Conservation (phyloP, 2,888 invertebrate species). For the Phengaris alcon region DNA sequence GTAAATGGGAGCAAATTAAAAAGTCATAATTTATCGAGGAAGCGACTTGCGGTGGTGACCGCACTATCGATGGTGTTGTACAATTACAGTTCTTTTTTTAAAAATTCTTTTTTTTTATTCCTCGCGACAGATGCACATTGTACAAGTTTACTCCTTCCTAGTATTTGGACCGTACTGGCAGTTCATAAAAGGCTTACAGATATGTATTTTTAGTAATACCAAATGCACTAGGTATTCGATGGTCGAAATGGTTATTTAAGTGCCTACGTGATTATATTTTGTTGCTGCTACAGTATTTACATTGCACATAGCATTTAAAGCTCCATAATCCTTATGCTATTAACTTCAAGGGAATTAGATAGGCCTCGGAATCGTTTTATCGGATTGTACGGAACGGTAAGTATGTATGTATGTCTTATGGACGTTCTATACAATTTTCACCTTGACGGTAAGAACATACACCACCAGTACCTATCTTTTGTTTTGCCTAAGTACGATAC, state of each 20-base stretch:
- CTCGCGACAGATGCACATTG: conserved; percentile 15
- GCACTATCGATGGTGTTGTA: conserved; percentile 25
- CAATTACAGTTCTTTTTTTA: conserved; percentile 21
- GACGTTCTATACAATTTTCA: too few species aligned
- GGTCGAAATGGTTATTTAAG: not conserved
- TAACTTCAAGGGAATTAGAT: not conserved
- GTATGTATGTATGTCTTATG: too few species aligned
- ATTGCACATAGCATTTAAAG: not conserved
- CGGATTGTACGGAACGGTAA: too few species aligned
- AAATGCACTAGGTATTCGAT: not conserved
- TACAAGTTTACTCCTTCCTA: conserved; percentile 11
- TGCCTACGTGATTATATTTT: not conserved
- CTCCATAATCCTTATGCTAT: not conserved
- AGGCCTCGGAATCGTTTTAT: too few species aligned
- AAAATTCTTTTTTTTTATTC: conserved; percentile 13
- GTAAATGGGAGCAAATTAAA: conserved; percentile 44
- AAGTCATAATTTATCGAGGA: conserved; percentile 53
- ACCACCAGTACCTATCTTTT: too few species aligned
- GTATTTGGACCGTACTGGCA: not conserved
- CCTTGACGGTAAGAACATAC: too few species aligned
- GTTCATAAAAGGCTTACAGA: not conserved
- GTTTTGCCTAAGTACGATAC: too few species aligned
- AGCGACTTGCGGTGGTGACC: conserved; percentile 41
- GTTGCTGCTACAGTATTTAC: not conserved
- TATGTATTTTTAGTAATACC: conserved; percentile 7